Conservation (phyloP, 2,113 vertebrate species). For the Mormoops blainvillei region DNA sequence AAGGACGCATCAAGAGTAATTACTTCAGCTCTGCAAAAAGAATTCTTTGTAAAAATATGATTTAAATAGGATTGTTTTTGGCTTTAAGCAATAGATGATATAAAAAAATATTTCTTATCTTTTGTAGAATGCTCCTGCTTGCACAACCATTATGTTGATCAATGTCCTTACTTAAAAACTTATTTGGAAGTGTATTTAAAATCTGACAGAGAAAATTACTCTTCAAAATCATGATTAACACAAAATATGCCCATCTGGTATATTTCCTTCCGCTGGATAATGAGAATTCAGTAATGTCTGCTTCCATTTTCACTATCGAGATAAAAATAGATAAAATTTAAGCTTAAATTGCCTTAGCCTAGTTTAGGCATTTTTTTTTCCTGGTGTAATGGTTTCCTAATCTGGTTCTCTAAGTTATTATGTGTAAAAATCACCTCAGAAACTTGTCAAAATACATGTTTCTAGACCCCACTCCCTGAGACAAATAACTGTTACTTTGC, state of each 20-base stretch:
- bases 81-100: neutral
- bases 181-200: slow-evolving; percentile 31
- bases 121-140: slow-evolving; percentile 3
- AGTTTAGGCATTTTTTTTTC: slow-evolving; percentile 7
- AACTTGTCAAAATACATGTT: neutral
- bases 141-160: slow-evolving; percentile 12
- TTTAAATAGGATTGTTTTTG: neutral
- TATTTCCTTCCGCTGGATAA: slow-evolving; percentile 5
- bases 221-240: slow-evolving; percentile 27
- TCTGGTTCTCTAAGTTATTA: neutral
- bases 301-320: neutral
- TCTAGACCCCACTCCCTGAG: neutral
- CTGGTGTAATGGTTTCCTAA: neutral
- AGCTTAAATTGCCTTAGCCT: neutral
- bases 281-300: neutral
- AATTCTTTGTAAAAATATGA: neutral
- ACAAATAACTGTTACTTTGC: neutral
- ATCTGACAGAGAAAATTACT: neutral
- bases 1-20: neutral
- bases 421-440: neutral
- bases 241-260: neutral
- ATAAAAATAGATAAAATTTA: slow-evolving; percentile 11
- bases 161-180: slow-evolving; percentile 37
- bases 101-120: slow-evolving; percentile 10
- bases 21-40: neutral